Conservation (phyloP, 2,113 vertebrate genomes). For the Rhagologus leucostigma region DNA sequence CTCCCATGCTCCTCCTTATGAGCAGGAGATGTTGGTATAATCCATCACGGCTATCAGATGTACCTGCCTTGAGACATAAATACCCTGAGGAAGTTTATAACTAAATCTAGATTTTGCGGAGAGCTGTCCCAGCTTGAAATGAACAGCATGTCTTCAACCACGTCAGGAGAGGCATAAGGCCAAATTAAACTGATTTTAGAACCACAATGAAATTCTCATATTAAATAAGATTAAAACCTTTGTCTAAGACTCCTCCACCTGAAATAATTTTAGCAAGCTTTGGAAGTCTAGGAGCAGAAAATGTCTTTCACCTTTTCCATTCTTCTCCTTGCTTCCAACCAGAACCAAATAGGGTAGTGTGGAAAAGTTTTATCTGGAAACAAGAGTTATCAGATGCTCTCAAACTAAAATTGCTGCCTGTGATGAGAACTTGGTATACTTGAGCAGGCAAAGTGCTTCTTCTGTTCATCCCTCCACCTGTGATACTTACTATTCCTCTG, state of each 20-base stretch:
- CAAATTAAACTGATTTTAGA: background rate
- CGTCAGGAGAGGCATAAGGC: background rate
- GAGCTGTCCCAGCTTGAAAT: background rate
- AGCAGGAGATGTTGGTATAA: background rate
- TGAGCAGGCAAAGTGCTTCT: background rate
- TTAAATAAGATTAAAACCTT: background rate
- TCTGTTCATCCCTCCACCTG: background rate
- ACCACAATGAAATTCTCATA: background rate
- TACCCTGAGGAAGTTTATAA: background rate
- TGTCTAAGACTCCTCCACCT: background rate
- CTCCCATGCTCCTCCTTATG: background rate
- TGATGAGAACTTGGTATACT: background rate
- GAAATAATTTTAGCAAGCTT: background rate
- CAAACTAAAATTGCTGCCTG: background rate
- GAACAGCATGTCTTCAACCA: background rate
- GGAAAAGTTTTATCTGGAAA: background rate
- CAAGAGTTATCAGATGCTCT: background rate
- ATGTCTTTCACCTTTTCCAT: background rate
- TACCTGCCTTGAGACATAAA: background rate
- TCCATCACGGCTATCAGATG: background rate
- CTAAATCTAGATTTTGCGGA: background rate
- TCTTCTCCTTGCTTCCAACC: background rate
- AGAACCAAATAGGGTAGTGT: background rate
- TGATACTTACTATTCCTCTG: background rate
- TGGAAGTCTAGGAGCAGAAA: background rate